Base-by-base conservation (phyloP, 37 sponge, comb jelly and placozoan species). In the Haliclona indistincta region DNA sequence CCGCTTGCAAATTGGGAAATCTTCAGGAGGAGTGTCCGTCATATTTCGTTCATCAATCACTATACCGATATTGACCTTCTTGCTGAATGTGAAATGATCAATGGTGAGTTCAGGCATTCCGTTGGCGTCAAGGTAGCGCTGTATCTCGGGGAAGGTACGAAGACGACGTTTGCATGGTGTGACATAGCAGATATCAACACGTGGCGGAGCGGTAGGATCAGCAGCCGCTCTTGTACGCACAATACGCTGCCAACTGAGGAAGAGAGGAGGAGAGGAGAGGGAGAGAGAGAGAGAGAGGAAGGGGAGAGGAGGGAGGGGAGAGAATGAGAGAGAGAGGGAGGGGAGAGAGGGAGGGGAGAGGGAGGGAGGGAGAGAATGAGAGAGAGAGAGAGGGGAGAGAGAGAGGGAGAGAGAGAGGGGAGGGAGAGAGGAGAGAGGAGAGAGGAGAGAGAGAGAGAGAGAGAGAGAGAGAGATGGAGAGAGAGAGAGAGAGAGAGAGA, bases 61-160 rank as follows among this genome's bases (percentile, higher is more conserved):
- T 35, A 92, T 86, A 28, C 96, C 96, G 23, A 96, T 53, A 15
- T 73, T 66, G 5, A 96, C 73, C 44, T 88, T 96, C 69, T 81
- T 87, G 55, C 96, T 96, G 75, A 96, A 96, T 32, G 87, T 89
- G 76, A 96, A 96, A 80, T 91, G 63, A 37, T 86, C 84, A 35
- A 92, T 37, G 30, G 56, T 75, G 17, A 96, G 66, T 26, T 91
- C 79, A 0, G 76, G n/a, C 0, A 61, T 44, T 8, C 0, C 28
- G 30, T 69, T 84, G 35, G 49, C 34, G 56, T 73, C 62, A 30
- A 91, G 74, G 78, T 85, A 74, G 30, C 79, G 55, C 54, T 86
- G 84, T 32, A 96, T 86, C 75, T 92, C 97, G 0, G 86, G 87
- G 76, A 93, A 96, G 10, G 93, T 89, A 13, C 97, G 77, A 30